Conservation (phyloP, 1,140 invertebrate species). For the Drosophila auraria region DNA sequence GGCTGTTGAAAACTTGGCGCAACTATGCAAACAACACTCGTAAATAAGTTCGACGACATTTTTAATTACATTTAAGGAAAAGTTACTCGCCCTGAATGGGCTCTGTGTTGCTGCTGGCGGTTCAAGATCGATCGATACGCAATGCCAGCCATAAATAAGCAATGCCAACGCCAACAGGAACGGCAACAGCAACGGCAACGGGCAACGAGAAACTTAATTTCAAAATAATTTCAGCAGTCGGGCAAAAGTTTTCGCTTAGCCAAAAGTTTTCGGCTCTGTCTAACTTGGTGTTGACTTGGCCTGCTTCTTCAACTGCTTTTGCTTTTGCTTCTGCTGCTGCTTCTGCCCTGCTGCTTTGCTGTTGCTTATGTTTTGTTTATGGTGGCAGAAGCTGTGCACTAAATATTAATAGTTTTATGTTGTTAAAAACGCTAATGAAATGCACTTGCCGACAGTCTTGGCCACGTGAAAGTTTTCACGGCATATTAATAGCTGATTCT, state of each 20-base stretch:
- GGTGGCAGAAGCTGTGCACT: slow-evolving; percentile 38
- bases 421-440: slow-evolving; percentile 80
- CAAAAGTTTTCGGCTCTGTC: slow-evolving; percentile 62
- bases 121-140: slow-evolving; percentile 78
- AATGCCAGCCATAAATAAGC: slow-evolving; percentile 75
- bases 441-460: slow-evolving; percentile 48
- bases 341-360: background rate
- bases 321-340: background rate
- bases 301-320: slow-evolving; percentile 10
- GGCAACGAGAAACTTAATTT: slow-evolving; percentile 72
- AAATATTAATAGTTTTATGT: slow-evolving; percentile 79
- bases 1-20: slow-evolving; percentile 53
- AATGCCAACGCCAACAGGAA: slow-evolving; percentile 51
- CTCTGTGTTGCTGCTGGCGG: slow-evolving; percentile 32
- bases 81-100: slow-evolving; percentile 44
- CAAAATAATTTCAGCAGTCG: slow-evolving; percentile 73
- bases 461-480: slow-evolving; percentile 48
- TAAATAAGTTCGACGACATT: slow-evolving; percentile 83
- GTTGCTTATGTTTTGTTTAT: slow-evolving; percentile 72
- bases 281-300: slow-evolving; percentile 53
- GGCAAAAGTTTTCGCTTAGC: slow-evolving; percentile 60
- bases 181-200: slow-evolving; percentile 40
- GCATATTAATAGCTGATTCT: slow-evolving; percentile 63
- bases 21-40: slow-evolving; percentile 75
- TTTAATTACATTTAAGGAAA: slow-evolving; percentile 80